These are phyloP conservation scores for Eubucco bourcierii DNA, from an alignment of 2,113 vertebrate genomes.

Conservation along the genomic window DNA sequence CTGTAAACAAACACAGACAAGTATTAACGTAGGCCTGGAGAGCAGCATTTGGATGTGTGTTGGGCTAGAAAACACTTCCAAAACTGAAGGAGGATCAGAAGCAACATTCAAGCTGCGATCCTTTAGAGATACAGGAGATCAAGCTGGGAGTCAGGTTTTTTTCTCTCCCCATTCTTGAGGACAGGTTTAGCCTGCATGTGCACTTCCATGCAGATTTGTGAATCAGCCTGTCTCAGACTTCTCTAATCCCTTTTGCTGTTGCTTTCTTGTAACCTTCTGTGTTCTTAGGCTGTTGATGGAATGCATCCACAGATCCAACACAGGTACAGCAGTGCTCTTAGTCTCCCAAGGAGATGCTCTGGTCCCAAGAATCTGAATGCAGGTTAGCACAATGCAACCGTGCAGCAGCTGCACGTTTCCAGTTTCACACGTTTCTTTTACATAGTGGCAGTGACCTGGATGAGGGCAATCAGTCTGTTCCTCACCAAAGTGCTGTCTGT, in stretches of 20 bases:
- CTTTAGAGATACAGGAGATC: neutral
- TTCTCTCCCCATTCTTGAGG: neutral
- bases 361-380: neutral
- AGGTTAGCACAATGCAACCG: neutral
- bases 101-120: constrained; percentile 1
- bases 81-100: constrained; percentile 13
- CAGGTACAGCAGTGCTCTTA: neutral
- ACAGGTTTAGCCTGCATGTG: neutral
- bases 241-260: neutral
- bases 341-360: neutral
- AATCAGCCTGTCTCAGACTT: neutral
- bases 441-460: constrained; percentile 38
- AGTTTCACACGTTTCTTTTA: constrained; percentile 39
- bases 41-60: neutral
- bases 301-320: neutral
- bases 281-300: neutral
- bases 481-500: constrained; percentile 31
- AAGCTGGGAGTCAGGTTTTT: constrained; percentile 1
- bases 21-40: constrained; percentile 25
- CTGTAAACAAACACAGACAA: constrained; percentile 14
- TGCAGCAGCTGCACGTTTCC: neutral
- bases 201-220: neutral
- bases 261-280: neutral
- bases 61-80: constrained; percentile 11
- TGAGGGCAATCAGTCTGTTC: constrained; percentile 51